Evolutionary conservation across 2,797 vertebrate genomes (phyloP), one percentile per base, ranked within the genome.

Genomic region (Myotis myotis): DNA sequence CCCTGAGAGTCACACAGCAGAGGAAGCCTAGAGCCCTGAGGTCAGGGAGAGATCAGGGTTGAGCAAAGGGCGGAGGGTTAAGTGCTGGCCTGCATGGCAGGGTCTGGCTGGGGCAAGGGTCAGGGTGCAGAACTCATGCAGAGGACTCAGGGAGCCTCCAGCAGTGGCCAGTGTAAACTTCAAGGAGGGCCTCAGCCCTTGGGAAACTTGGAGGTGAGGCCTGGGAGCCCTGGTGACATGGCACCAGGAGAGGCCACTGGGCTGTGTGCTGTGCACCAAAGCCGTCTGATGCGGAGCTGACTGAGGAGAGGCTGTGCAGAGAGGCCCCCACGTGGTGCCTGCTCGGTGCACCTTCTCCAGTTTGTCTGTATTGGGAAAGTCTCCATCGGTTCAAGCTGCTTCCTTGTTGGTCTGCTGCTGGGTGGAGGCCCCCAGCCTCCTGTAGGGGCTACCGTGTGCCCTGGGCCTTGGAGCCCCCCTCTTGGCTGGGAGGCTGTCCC

Each of bases 371-470:
- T 38, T 20, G 15, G 55, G 66, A 89, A 93, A 17, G 8, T 95
- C 80, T 94, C 95, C 72, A 17, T 89, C 0, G 10, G 88, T 94
- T 93, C 62, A 20, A 97, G 94, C 88, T 97, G 97, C 93, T 95
- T 88, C 47, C 2, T 1, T 87, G 93, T 95, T 95, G 95, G 80
- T 89, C 8, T 87, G 81, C 66, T 81, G 81, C 95, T 60, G 66
- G 64, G 80, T 2, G 0, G 57, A 84, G 89, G 89, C 91, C 94
- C 96, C 84, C 95, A 84, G 89, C 91, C 25, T 25, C 93, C 2
- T 0, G 86, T 47, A 68, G 60, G 1, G 3, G 96, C 98, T 99
- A 99, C 98, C 98, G 99, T 0, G 68, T 87, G 98, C 95, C 83
- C 98, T 98, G 25, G 95, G 87, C 97, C 98, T 99, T 89, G 78